These are phyloP conservation scores for Lycocerus yunnanus DNA, from an alignment of 2,888 invertebrate genomes.

Conservation along the genomic window DNA sequence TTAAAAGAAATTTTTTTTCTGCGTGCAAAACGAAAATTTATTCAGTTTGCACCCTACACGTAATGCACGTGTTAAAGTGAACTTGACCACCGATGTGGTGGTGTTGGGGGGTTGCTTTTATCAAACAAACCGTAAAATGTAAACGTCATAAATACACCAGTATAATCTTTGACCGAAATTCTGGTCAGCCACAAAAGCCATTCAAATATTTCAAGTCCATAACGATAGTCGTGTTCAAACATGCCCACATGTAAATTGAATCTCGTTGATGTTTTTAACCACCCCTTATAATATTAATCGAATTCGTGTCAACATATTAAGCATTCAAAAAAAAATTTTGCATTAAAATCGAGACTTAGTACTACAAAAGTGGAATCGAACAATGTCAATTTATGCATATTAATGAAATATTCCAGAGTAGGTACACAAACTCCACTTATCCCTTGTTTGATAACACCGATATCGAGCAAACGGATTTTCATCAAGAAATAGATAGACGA, in stretches of 20 bases:
- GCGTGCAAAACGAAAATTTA: background rate
- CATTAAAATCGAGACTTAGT: conserved; percentile 36
- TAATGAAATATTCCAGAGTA: conserved; percentile 37
- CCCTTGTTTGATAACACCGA: conserved; percentile 27
- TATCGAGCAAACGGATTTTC: conserved; percentile 33
- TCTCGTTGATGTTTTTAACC: conserved; percentile 17
- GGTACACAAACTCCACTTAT: conserved; percentile 30
- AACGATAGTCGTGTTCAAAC: conserved; percentile 42
- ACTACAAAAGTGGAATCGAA: conserved; percentile 32
- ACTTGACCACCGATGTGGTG: conserved; percentile 9
- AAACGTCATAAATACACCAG: conserved; percentile 48
- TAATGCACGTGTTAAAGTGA: conserved; percentile 12
- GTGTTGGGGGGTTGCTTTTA: conserved; percentile 31
- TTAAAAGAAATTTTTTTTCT: background rate
- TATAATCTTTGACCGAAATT: conserved; percentile 50
- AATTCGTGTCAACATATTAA: conserved; percentile 43
- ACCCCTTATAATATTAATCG: conserved; percentile 36
- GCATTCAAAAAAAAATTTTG: conserved; percentile 41
- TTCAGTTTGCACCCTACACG: background rate
- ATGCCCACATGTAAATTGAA: conserved; percentile 31
- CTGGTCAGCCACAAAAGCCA: conserved; percentile 42
- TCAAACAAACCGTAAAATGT: conserved; percentile 44
- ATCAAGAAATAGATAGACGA: conserved; percentile 26
- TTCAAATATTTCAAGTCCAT: conserved; percentile 39
- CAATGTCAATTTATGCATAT: conserved; percentile 49